Conservation (phyloP, 2,797 vertebrate genomes). For the Borostomias antarcticus region DNA sequence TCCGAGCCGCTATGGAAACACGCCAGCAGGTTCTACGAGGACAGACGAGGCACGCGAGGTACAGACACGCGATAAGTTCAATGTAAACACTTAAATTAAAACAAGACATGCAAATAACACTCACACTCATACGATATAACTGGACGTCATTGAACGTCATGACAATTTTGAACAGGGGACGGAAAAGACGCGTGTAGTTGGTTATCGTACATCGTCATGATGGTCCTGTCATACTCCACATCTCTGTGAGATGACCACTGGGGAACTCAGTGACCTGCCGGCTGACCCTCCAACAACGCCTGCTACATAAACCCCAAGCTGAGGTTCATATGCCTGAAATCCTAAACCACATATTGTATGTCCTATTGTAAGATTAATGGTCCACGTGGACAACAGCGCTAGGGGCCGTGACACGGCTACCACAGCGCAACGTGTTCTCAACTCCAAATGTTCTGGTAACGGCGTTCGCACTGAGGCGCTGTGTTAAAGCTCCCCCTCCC, state of each 20-base stretch:
- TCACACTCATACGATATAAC: conserved; percentile 16
- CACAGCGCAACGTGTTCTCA: neutral
- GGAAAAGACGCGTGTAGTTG: neutral
- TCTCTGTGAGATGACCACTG: neutral
- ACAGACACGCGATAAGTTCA: neutral
- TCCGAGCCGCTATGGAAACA: conserved; percentile 94
- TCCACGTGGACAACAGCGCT: neutral
- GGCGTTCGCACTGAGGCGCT: too few species aligned
- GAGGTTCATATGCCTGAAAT: neutral
- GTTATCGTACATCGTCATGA: neutral
- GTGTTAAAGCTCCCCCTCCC: too few species aligned
- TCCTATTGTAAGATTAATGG: neutral
- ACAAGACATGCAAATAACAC: neutral
- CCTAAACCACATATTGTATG: neutral
- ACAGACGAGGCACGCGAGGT: neutral
- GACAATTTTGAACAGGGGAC: conserved; percentile 9
- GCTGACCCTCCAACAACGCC: neutral
- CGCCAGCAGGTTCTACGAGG: conserved; percentile 86
- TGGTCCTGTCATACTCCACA: neutral
- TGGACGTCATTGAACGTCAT: too few species aligned
- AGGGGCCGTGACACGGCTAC: neutral
- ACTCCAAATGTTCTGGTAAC: neutral
- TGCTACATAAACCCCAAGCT: neutral
- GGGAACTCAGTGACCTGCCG: neutral
- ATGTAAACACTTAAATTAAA: too few species aligned